Conservation (phyloP, 2,113 vertebrate species). For the Petrocephalus microphthalmus region DNA sequence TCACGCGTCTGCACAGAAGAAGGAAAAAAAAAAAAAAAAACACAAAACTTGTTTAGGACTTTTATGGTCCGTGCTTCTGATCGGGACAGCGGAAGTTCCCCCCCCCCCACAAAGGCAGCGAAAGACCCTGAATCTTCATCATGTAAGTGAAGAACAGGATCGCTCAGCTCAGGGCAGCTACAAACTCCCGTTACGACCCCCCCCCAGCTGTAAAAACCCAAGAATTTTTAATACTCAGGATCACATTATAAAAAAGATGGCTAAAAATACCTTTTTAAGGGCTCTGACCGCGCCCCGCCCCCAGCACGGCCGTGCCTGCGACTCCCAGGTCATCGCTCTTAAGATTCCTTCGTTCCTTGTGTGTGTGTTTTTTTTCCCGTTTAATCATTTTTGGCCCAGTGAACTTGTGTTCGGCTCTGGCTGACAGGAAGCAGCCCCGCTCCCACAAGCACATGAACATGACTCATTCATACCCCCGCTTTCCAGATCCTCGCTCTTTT, state of each 20-base stretch:
- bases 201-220: background rate
- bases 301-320: background rate
- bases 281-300: background rate
- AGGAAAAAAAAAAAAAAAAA: background rate
- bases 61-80: background rate
- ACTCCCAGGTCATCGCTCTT: slow-evolving; percentile 20
- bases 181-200: background rate
- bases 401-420: slow-evolving; percentile 28
- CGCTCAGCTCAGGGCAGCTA: background rate
- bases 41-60: background rate
- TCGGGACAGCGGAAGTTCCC: too few relatives aligned
- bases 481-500: slow-evolving; percentile 24
- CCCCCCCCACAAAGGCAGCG: background rate
- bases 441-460: slow-evolving; percentile 27
- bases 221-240: background rate
- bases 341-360: background rate
- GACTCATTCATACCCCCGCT: slow-evolving; percentile 20
- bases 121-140: background rate
- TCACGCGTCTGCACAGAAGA: background rate
- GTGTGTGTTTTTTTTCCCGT: background rate
- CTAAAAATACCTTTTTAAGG: slow-evolving; percentile 23
- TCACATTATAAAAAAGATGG: slow-evolving; percentile 14
- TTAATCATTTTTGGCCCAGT: slow-evolving; percentile 17
- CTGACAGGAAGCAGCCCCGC: slow-evolving; percentile 24
- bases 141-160: background rate